phyloP scores from a whole-genome alignment of 2,888 invertebrate genomes.

The Eristalis pertinax region DNA sequence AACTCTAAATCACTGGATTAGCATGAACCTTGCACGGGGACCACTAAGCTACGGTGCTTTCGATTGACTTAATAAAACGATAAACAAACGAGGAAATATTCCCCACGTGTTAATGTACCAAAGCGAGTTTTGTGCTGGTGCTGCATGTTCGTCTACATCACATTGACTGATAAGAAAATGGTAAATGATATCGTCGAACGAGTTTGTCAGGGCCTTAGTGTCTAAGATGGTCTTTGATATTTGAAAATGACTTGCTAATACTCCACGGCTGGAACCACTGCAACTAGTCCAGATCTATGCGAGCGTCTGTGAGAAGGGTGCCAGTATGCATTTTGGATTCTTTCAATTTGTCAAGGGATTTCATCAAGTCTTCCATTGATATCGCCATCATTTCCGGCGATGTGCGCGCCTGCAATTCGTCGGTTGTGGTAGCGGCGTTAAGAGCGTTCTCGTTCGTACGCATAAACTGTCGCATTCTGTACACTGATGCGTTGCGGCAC shows the following conservation, averaged over 20 bases:
- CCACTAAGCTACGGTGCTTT: neutral
- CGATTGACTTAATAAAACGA: neutral
- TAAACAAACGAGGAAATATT: neutral
- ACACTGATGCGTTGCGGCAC: slow-evolving; percentile 93
- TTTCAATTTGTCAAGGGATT: slow-evolving; percentile 88
- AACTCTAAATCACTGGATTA: neutral
- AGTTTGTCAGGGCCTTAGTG: neutral
- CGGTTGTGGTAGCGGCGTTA: slow-evolving; percentile 26
- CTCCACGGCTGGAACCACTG: neutral
- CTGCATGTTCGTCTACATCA: slow-evolving; percentile 7
- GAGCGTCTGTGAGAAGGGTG: slow-evolving; percentile 76
- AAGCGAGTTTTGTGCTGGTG: slow-evolving; percentile 45
- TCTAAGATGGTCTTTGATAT: slow-evolving; percentile 47
- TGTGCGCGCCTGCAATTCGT: slow-evolving; percentile 28
- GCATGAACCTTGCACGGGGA: neutral
- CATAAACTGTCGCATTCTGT: slow-evolving; percentile 89
- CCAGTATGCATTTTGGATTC: slow-evolving; percentile 86
- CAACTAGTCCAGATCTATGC: slow-evolving; percentile 80
- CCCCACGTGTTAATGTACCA: neutral
- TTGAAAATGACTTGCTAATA: slow-evolving; percentile 20
- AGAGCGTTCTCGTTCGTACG: slow-evolving; percentile 72
- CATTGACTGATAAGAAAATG: neutral
- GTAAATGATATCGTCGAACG: neutral
- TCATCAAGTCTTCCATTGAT: slow-evolving; percentile 90
- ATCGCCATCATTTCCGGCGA: slow-evolving; percentile 85